phyloP scores from a whole-genome alignment of 1,140 invertebrate species.

The Euura lappo region DNA sequence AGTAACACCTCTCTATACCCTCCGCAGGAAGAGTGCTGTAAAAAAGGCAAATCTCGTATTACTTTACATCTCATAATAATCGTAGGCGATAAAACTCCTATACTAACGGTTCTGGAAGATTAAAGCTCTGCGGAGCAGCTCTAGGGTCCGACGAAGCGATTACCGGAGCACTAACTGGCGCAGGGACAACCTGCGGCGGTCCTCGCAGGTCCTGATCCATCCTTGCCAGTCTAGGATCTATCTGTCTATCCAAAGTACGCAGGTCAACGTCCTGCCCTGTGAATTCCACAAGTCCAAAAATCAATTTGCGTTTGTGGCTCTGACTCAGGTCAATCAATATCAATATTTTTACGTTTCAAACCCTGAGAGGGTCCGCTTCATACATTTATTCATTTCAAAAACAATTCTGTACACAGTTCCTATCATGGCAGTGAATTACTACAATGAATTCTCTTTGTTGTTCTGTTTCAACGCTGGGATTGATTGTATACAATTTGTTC shows the following conservation, averaged over 20 bases:
- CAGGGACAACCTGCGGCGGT: conserved; percentile 58
- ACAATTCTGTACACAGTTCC: too few relatives aligned
- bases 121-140: conserved; percentile 39
- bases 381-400: too few relatives aligned
- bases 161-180: conserved; percentile 64
- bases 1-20: conserved; percentile 54
- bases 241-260: conserved; percentile 58
- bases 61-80: conserved; percentile 15
- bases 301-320: background rate
- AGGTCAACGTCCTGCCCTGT: conserved; percentile 68
- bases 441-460: too few relatives aligned
- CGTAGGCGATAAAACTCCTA: conserved; percentile 1
- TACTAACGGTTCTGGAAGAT: conserved; percentile 53
- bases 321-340: too few relatives aligned
- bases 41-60: conserved; percentile 30
- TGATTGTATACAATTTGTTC: too few relatives aligned
- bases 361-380: too few relatives aligned
- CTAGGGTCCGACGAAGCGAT: conserved; percentile 46
- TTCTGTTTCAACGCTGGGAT: too few relatives aligned
- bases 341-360: too few relatives aligned
- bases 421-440: too few relatives aligned
- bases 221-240: conserved; percentile 61
- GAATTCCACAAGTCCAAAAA: background rate
- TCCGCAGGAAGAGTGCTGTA: conserved; percentile 55
- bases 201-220: conserved; percentile 70